These are phyloP conservation scores for Spinus pinus DNA, from an alignment of 2,797 vertebrate species.

Conservation along the genomic window DNA sequence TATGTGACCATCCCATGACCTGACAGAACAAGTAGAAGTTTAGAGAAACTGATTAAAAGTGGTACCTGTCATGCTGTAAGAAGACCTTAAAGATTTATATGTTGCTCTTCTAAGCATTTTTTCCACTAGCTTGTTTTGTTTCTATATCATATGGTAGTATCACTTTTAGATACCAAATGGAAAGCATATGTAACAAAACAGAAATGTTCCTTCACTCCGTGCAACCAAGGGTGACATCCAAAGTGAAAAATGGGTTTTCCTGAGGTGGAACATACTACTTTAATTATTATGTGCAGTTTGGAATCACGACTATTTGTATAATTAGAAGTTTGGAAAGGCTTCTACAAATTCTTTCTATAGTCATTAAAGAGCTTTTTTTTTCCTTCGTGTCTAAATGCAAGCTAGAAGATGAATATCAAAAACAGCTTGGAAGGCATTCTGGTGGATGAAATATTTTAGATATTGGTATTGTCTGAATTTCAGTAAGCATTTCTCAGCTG, in stretches of 20 bases:
- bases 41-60: background rate
- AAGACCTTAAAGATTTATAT: background rate
- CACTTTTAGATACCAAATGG: constrained; percentile 64
- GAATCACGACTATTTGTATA: constrained; percentile 65
- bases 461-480: background rate
- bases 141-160: constrained; percentile 29
- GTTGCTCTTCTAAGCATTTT: constrained; percentile 16
- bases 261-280: constrained; percentile 57
- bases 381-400: background rate
- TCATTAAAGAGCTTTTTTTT: background rate
- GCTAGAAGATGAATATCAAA: background rate
- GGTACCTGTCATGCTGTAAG: background rate
- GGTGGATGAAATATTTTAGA: background rate
- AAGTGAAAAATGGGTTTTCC: constrained; percentile 60
- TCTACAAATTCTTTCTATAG: constrained; percentile 40
- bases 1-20: background rate
- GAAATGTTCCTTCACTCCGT: constrained; percentile 7
- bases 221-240: constrained; percentile 31
- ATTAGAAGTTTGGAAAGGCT: constrained; percentile 63
- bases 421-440: background rate
- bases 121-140: constrained; percentile 20
- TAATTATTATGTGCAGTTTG: constrained; percentile 65
- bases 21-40: rapidly evolving
- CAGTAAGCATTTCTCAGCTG: background rate
- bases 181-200: constrained; percentile 60